phyloP scores from a whole-genome alignment of 2,113 vertebrate species.

The Neodontobutis hainanensis region DNA sequence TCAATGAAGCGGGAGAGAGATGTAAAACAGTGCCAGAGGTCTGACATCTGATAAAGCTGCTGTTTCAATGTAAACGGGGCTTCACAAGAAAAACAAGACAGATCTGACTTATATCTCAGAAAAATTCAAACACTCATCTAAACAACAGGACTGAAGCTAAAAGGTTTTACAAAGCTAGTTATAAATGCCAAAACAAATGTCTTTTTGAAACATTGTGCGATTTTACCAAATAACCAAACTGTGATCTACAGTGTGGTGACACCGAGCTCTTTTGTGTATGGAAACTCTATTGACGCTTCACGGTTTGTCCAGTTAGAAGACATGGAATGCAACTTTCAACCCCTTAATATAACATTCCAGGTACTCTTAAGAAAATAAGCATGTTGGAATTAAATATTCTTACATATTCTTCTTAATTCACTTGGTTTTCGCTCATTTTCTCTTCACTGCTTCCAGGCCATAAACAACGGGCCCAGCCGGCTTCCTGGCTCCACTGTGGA shows the following conservation, averaged over 20 bases:
- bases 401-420: neutral
- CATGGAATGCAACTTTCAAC: conserved; percentile 91
- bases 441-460: conserved; percentile 81
- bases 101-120: conserved; percentile 40
- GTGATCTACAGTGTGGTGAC: conserved; percentile 83
- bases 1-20: conserved; percentile 57
- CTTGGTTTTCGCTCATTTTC: conserved; percentile 12
- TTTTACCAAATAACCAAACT: neutral
- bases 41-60: conserved; percentile 66
- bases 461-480: conserved; percentile 96
- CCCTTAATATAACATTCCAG: conserved; percentile 95
- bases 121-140: conserved; percentile 17
- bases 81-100: conserved; percentile 34
- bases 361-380: conserved; percentile 67
- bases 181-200: neutral
- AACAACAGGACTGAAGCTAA: conserved; percentile 11
- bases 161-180: neutral
- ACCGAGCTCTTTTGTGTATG: conserved; percentile 91
- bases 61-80: conserved; percentile 52
- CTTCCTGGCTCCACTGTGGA: conserved; percentile 89
- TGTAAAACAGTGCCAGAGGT: conserved; percentile 56
- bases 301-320: conserved; percentile 88
- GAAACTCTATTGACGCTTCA: conserved; percentile 87
- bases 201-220: neutral
- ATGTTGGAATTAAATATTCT: neutral